Evolutionary conservation across 1,140 invertebrate species (phyloP).

Genomic region (Orchesella cincta): DNA sequence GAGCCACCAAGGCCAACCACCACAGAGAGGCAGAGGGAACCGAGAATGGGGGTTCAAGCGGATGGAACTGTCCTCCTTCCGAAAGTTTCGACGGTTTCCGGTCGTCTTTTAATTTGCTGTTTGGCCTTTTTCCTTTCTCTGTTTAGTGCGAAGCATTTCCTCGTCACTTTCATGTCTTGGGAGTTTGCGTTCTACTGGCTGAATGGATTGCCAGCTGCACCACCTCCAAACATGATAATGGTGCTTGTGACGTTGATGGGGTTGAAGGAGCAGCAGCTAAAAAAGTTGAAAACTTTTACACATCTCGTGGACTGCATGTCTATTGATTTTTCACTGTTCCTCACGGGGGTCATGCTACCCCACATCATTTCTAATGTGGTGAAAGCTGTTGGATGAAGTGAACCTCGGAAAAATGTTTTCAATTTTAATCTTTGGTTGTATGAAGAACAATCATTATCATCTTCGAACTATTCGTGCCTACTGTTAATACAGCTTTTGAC

Average conservation of each 20-base stretch:
- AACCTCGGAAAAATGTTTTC: too few relatives aligned
- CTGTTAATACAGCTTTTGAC: too few relatives aligned
- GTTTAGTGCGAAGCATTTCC: not conserved
- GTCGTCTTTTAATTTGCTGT: not conserved
- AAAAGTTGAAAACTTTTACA: not conserved
- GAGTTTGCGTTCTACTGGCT: not conserved
- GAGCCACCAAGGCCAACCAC: not conserved
- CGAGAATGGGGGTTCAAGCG: not conserved
- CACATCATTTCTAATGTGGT: too few relatives aligned
- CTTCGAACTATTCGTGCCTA: too few relatives aligned
- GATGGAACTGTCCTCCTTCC: conserved; percentile 9
- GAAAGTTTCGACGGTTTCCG: not conserved
- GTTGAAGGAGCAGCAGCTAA: not conserved
- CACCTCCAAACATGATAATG: conserved; percentile 15
- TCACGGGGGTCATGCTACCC: not conserved
- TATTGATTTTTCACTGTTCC: conserved; percentile 19
- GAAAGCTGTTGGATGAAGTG: too few relatives aligned
- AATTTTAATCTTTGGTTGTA: too few relatives aligned
- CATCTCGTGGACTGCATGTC: not conserved
- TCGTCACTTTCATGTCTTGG: conserved; percentile 2
- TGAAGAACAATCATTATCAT: too few relatives aligned
- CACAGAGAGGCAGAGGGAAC: not conserved
- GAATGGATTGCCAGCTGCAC: not conserved
- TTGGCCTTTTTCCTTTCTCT: not conserved
- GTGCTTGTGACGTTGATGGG: not conserved